A percentile compares a stretch with the other conserved stretches of the same genome.
Evolutionary conservation across 1,140 invertebrate genomes (phyloP).

Genomic region (Bombus terrestris): DNA sequence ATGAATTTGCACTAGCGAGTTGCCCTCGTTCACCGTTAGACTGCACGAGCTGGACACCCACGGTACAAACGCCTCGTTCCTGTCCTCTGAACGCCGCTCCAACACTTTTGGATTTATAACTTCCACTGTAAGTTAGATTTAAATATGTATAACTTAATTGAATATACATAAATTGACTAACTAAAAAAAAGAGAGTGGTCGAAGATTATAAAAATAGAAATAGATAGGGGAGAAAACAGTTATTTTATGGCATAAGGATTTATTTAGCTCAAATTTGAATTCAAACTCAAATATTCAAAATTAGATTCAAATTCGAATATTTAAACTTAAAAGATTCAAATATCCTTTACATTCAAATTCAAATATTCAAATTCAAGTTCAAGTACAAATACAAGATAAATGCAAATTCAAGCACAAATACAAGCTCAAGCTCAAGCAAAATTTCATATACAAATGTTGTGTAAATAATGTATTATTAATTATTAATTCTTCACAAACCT

Average conservation of each 20-base stretch:
- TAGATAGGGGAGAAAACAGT: background rate
- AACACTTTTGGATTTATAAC: slow-evolving; percentile 84
- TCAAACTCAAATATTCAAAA: background rate
- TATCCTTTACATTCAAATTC: background rate
- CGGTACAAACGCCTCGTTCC: slow-evolving; percentile 85
- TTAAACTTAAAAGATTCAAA: too few species aligned
- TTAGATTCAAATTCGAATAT: background rate
- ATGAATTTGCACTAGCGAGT: slow-evolving; percentile 83
- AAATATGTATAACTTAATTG: background rate
- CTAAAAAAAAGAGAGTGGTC: background rate
- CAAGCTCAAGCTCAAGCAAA: too few species aligned
- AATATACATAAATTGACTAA: background rate
- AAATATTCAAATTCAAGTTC: background rate
- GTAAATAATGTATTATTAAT: background rate
- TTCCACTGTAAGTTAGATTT: slow-evolving; percentile 82
- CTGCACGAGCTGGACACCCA: slow-evolving; percentile 85
- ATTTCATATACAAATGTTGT: too few species aligned
- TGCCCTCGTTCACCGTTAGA: slow-evolving; percentile 85
- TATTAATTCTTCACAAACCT: slow-evolving; percentile 76
- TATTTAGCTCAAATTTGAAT: background rate
- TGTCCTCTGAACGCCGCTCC: slow-evolving; percentile 82
- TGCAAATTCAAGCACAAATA: background rate
- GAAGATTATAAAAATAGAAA: background rate
- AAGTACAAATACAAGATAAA: background rate
- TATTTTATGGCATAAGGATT: background rate